Evolutionary conservation across 2,797 vertebrate species (phyloP), one percentile per base, ranked within the genome.

Genomic region (Craterocephalus amniculus): DNA sequence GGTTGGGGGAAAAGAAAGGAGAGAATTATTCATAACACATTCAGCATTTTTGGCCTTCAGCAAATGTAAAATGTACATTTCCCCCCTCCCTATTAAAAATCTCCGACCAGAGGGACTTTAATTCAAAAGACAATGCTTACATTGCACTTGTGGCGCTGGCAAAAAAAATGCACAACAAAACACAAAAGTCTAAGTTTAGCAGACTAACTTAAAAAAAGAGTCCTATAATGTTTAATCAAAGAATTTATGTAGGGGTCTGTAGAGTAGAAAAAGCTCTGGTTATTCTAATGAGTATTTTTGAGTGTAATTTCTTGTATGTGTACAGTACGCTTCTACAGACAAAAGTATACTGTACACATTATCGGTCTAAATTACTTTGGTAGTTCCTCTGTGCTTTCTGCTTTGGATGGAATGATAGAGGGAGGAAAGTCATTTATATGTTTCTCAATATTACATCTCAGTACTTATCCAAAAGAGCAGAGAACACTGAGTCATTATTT

Each of bases 1-100:
- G 77, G 82, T 63, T 72, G 77, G 87, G 87, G 83, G 85, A 65
- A 78, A 76, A 67, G 75, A 82, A 70, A 83, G 85, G 86, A 89
- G 91, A 87, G 86, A 87, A 90, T 90, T 88, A 91, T 92, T 93
- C 86, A 91, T 91, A 85, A 87, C 64, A 63, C 72, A 74, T 88
- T 83, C 76, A 74, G 78, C 79, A 82, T 87, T 91, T 89, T 90
- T 89, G 71, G 88, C 83, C 83, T 85, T 89, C 90, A 89, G 91
- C 90, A 92, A 83, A 91, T 87, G 89, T 77, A 91, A 91, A 91
- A 89, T 91, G 79, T 72, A 87, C 68, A 87, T 88, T 91, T 81
- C 55, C 56, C 64, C 58, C 76, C 79, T 62, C 74, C 79, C 79
- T 45, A 77, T 84, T 84, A 66, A 81, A 83, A 64, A 24, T 63